These are phyloP conservation scores for Pogonophryne albipinna DNA, from an alignment of 2,797 vertebrate species.

Conservation along the genomic window DNA sequence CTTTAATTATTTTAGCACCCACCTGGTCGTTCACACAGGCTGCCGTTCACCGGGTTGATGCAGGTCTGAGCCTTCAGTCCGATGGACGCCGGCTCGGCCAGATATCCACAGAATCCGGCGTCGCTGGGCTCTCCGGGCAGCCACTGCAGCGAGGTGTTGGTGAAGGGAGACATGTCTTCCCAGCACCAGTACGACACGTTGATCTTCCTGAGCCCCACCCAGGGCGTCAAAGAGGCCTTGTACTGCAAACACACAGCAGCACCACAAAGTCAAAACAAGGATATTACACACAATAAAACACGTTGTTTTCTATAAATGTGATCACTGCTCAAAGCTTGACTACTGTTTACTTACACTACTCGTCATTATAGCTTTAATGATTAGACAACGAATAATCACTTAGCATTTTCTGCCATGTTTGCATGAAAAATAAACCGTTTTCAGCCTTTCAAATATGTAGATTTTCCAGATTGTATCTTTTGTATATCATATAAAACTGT, in stretches of 20 bases:
- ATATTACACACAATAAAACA: not conserved
- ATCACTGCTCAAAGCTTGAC: not conserved
- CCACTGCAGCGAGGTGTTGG: conserved; percentile 94
- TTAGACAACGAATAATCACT: no score
- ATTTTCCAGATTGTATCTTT: no score
- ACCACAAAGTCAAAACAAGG: not conserved
- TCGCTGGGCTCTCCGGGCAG: conserved; percentile 93
- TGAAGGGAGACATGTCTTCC: conserved; percentile 99
- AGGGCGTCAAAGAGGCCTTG: conserved; percentile 91
- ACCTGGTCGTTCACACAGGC: conserved; percentile 95
- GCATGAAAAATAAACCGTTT: no score
- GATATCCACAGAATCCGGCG: conserved; percentile 95
- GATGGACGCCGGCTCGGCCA: conserved; percentile 90
- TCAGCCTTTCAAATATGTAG: no score
- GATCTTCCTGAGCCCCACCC: conserved; percentile 97
- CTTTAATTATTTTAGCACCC: not conserved
- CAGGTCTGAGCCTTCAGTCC: conserved; percentile 94
- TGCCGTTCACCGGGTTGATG: conserved; percentile 94
- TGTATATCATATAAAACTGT: no score
- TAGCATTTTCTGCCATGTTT: no score
- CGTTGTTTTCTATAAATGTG: not conserved
- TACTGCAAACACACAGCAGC: conserved; percentile 77
- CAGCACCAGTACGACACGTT: conserved; percentile 99
- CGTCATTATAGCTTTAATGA: no score
- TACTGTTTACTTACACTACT: not conserved